phyloP scores from a whole-genome alignment of 2,113 vertebrate species.

The Lota lota region DNA sequence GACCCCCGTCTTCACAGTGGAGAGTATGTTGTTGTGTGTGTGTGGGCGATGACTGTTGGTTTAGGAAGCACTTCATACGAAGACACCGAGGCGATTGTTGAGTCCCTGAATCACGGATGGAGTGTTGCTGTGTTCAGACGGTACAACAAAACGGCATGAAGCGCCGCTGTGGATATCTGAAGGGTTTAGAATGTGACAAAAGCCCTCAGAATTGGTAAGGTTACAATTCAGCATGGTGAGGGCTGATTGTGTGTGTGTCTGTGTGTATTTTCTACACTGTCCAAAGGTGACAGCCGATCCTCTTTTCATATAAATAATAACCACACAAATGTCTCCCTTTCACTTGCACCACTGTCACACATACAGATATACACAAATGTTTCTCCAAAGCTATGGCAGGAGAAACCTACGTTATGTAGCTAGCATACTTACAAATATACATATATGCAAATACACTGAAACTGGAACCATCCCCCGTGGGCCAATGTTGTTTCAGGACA shows the following conservation, averaged over 20 bases:
- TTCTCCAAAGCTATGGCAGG: constrained; percentile 57
- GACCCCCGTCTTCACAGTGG: constrained; percentile 44
- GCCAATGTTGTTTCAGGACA: constrained; percentile 56
- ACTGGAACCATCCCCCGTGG: constrained; percentile 51
- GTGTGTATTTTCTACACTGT: constrained; percentile 36
- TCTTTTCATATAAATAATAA: constrained; percentile 76
- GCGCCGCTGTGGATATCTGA: constrained; percentile 23
- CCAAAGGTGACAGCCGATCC: constrained; percentile 45
- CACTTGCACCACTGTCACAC: constrained; percentile 62
- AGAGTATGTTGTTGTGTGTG: constrained; percentile 13
- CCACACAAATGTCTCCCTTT: constrained; percentile 62
- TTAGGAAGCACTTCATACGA: constrained; percentile 60
- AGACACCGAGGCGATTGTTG: constrained; percentile 64
- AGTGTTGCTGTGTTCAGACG: no score
- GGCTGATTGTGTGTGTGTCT: constrained; percentile 20
- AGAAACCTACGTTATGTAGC: constrained; percentile 57
- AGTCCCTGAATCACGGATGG: constrained; percentile 45
- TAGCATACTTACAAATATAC: constrained; percentile 75
- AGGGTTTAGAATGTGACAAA: constrained; percentile 54
- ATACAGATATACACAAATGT: constrained; percentile 51
- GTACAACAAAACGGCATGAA: neutral
- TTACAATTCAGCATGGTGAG: constrained; percentile 32
- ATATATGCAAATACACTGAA: constrained; percentile 63
- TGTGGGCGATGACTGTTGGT: constrained; percentile 21
- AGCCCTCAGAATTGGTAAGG: constrained; percentile 11